phyloP scores from a whole-genome alignment of 1,140 invertebrate genomes.

The Macrobrachium nipponense region DNA sequence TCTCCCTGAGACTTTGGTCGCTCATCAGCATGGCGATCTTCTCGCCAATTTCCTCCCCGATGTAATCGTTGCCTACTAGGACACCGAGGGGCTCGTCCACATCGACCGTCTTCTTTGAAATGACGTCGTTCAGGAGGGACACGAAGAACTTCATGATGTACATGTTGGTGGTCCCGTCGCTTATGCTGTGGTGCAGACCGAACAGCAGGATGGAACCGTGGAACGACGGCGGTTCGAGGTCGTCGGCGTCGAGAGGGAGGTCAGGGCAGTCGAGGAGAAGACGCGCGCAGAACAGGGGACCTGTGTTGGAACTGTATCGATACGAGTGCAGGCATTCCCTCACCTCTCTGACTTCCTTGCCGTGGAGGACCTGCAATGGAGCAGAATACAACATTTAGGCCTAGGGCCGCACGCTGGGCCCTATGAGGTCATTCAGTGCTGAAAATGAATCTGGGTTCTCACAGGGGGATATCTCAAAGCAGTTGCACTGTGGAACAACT shows the following conservation, averaged over 20 bases:
- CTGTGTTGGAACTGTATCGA: background rate
- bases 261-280: background rate
- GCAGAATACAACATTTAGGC: no score
- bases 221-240: background rate
- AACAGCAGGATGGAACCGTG: conserved; percentile 6
- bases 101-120: conserved; percentile 5
- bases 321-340: background rate
- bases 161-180: conserved; percentile 36
- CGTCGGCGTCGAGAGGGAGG: background rate
- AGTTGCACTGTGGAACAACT: no score
- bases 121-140: conserved; percentile 21
- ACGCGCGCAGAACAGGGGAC: conserved; percentile 27
- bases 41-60: background rate
- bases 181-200: conserved; percentile 31
- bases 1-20: background rate
- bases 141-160: conserved; percentile 12
- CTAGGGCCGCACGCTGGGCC: no score
- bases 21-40: background rate
- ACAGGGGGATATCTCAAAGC: no score
- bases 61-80: conserved; percentile 1
- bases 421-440: no score
- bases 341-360: background rate
- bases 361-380: background rate
- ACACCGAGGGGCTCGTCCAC: conserved; percentile 12
- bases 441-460: no score